phyloP scores from a whole-genome alignment of 35 echinoderm and acorn worm genomes.

The Amphiura filiformis region DNA sequence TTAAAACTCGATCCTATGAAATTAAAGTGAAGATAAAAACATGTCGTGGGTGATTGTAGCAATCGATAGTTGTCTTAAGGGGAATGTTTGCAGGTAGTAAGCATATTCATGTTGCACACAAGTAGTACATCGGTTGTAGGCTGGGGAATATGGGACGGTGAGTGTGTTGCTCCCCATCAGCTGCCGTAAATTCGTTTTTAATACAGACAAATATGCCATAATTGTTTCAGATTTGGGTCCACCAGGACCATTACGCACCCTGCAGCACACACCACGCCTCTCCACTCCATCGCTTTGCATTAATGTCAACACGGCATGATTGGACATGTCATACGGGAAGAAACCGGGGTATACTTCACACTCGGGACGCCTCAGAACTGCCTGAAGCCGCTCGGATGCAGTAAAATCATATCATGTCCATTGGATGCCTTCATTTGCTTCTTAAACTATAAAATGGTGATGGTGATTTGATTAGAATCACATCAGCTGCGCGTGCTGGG shows the following conservation, averaged over 20 bases:
- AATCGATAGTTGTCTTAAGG: not conserved
- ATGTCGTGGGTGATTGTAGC: not conserved
- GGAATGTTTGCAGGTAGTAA: not conserved
- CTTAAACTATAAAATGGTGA: constrained; percentile 4
- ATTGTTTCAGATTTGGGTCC: constrained; percentile 3
- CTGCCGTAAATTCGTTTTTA: constrained; percentile 2
- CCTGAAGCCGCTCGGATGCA: not conserved
- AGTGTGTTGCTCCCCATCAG: not conserved
- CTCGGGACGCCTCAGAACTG: not conserved
- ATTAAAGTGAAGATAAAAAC: not conserved
- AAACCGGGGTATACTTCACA: not conserved
- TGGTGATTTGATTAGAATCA: constrained; percentile 9
- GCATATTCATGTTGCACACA: not conserved
- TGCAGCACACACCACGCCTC: not conserved
- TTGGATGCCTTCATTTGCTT: not conserved
- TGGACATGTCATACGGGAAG: constrained; percentile 1
- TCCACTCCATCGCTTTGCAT: constrained; percentile 9
- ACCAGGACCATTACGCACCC: not conserved
- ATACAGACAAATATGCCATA: constrained; percentile 11
- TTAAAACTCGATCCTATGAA: not conserved
- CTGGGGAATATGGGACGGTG: not conserved
- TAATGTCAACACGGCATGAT: constrained; percentile 3
- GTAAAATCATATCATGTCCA: constrained; percentile 14
- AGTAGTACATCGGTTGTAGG: not conserved
- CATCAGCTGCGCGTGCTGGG: not conserved